Conservation (phyloP, 2,113 vertebrate species). For the Thunnus maccoyii region DNA sequence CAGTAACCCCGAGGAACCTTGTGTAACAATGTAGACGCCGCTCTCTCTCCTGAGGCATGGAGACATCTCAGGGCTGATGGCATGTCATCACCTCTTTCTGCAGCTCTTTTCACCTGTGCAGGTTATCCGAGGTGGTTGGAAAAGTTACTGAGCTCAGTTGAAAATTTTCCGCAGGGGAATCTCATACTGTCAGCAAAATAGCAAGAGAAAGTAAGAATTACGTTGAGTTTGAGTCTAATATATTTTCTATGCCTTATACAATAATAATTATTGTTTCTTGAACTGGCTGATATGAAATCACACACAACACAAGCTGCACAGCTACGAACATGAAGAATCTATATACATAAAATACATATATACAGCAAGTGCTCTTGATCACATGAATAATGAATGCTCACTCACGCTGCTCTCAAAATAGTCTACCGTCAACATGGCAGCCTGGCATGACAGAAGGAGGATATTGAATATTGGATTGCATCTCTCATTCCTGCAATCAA, state of each 20-base stretch:
- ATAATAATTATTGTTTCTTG: neutral
- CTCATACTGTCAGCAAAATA: neutral
- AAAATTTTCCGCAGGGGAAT: neutral
- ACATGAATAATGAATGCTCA: conserved; percentile 72
- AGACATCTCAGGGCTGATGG: conserved; percentile 15
- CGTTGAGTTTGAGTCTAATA: neutral
- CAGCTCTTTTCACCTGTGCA: conserved; percentile 33
- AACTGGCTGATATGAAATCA: conserved; percentile 7
- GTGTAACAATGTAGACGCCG: conserved; percentile 9
- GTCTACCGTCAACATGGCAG: conserved; percentile 49
- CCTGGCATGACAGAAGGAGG: conserved; percentile 43
- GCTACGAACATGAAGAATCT: conserved; percentile 30
- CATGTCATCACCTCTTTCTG: conserved; percentile 22
- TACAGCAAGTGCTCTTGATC: conserved; percentile 23
- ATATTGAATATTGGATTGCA: conserved; percentile 55
- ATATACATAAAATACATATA: conserved; percentile 26
- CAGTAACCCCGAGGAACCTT: conserved; percentile 5
- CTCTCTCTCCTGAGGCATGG: neutral
- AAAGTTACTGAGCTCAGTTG: conserved; percentile 3
- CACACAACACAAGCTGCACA: neutral
- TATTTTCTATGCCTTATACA: neutral
- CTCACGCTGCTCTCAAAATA: conserved; percentile 72
- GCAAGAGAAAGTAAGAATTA: neutral
- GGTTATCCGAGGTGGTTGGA: neutral
- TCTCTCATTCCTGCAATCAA: conserved; percentile 61